Evolutionary conservation across 1,140 invertebrate species (phyloP).

Genomic region (Thaumatotibia leucotreta): DNA sequence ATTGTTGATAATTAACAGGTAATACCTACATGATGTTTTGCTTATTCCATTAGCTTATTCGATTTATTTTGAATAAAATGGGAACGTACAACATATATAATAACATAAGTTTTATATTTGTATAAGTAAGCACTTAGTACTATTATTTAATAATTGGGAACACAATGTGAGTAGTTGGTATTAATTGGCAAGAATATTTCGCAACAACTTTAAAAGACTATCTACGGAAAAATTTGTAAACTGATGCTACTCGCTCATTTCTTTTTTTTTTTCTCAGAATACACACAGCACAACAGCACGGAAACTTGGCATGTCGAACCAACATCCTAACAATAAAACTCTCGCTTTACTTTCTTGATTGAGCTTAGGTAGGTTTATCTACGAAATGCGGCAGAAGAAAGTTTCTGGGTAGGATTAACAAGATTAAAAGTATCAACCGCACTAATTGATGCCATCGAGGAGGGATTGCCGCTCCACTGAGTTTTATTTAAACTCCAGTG

Average conservation of each 20-base stretch:
- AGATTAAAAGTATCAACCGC: conserved; percentile 14
- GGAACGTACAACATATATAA: too few relatives aligned
- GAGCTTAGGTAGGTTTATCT: conserved; percentile 13
- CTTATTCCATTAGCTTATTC: too few relatives aligned
- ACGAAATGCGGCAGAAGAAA: conserved; percentile 6
- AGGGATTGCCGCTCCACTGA: background rate
- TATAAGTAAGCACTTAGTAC: too few relatives aligned
- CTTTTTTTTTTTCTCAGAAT: background rate
- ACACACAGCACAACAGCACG: background rate
- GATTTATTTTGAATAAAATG: too few relatives aligned
- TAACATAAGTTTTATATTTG: too few relatives aligned
- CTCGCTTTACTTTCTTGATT: conserved; percentile 9
- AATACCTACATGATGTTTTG: too few relatives aligned
- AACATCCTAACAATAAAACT: conserved; percentile 9
- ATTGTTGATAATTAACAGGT: too few relatives aligned
- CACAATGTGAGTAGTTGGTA: too few relatives aligned
- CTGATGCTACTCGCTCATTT: background rate
- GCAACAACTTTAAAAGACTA: too few relatives aligned
- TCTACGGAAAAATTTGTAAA: too few relatives aligned
- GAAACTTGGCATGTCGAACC: background rate
- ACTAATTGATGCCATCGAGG: conserved; percentile 14
- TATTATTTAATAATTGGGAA: too few relatives aligned
- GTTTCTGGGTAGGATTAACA: conserved; percentile 10
- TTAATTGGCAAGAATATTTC: too few relatives aligned
- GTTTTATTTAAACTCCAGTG: background rate